Evolutionary conservation across 2,888 invertebrate genomes (phyloP).

Genomic region (Strigamia crassipes): DNA sequence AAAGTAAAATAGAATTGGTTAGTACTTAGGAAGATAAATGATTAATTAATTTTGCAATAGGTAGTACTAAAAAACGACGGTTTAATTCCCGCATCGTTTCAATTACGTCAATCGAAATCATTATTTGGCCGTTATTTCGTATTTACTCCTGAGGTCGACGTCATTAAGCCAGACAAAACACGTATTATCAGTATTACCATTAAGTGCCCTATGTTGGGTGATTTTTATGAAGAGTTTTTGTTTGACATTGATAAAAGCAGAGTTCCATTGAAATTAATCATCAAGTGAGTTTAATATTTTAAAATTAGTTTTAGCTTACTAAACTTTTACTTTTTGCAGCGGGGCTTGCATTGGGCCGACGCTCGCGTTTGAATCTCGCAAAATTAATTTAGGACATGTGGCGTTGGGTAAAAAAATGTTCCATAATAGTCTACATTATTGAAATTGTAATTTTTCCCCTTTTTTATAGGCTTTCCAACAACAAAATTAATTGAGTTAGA

Average conservation of each 20-base stretch:
- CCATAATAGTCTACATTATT: not conserved
- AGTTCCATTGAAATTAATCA: not conserved
- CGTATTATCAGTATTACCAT: not conserved
- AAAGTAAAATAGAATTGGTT: not conserved
- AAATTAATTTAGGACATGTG: not conserved
- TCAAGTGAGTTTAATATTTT: not conserved
- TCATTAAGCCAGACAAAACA: not conserved
- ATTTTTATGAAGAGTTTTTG: slow-evolving; percentile 3
- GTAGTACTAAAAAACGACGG: slow-evolving; percentile 6
- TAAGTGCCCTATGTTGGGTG: not conserved
- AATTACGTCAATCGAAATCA: not conserved
- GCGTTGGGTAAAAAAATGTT: not conserved
- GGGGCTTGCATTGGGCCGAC: slow-evolving; percentile 24
- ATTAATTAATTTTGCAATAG: not conserved
- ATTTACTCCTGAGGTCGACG: slow-evolving; percentile 11
- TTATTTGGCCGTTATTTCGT: not conserved
- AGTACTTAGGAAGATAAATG: not conserved
- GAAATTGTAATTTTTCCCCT: not conserved
- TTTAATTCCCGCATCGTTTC: not conserved
- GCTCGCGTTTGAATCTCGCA: not conserved
- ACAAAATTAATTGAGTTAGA: not conserved
- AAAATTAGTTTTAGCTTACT: too few species aligned
- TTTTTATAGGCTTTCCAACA: not conserved
- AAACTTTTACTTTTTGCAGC: not conserved
- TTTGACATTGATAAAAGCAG: not conserved